phyloP scores from a whole-genome alignment of 2,888 invertebrate genomes.

The Lumbricus terrestris region DNA sequence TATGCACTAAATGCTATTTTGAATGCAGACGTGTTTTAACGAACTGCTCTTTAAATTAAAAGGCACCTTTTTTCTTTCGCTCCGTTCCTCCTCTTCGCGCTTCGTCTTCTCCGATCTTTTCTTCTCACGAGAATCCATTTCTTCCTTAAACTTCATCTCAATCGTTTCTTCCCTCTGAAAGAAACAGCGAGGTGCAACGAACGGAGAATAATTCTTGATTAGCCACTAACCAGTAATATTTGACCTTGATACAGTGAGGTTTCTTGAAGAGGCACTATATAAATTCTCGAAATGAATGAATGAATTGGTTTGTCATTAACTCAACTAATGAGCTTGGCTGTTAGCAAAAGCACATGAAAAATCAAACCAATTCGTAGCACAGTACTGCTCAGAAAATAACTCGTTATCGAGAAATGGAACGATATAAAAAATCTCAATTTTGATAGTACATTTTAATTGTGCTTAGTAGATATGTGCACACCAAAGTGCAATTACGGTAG shows the following conservation, averaged over 20 bases:
- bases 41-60: neutral
- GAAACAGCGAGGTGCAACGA: neutral
- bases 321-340: neutral
- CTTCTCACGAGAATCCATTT: neutral
- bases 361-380: too few relatives aligned
- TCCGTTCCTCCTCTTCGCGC: neutral
- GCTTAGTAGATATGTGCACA: too few relatives aligned
- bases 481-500: too few relatives aligned
- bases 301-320: neutral
- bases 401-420: too few relatives aligned
- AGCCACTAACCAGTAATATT: too few relatives aligned
- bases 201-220: too few relatives aligned
- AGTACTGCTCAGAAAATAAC: too few relatives aligned
- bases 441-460: too few relatives aligned
- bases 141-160: neutral
- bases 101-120: neutral
- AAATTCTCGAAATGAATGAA: too few relatives aligned
- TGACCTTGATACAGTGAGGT: neutral
- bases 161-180: neutral
- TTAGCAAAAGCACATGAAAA: too few relatives aligned
- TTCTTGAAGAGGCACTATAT: too few relatives aligned
- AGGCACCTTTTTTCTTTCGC: conserved; percentile 4
- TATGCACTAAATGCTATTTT: neutral
- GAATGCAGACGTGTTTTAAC: neutral
- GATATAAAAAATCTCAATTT: too few relatives aligned